These are phyloP conservation scores for Coturnix japonica DNA, from an alignment of 2,113 vertebrate species.

Conservation along the genomic window DNA sequence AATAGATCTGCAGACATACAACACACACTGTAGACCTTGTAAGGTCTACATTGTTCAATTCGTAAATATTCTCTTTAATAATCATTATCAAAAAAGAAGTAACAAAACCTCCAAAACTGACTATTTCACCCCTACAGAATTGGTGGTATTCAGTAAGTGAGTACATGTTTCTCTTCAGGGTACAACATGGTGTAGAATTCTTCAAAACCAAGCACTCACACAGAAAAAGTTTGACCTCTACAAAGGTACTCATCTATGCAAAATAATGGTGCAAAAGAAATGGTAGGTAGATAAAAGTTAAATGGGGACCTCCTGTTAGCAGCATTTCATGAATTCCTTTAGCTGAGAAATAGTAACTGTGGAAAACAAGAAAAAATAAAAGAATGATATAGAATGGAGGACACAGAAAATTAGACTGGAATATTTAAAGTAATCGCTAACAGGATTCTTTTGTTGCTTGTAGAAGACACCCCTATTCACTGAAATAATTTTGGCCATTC, in stretches of 20 bases:
- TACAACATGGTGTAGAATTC: not conserved
- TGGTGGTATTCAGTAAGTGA: not conserved
- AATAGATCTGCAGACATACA: too few relatives aligned
- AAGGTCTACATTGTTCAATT: not conserved
- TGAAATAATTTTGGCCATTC: not conserved
- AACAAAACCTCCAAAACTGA: not conserved
- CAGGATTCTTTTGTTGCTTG: not conserved
- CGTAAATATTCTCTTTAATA: not conserved
- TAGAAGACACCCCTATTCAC: not conserved
- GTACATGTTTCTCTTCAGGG: not conserved
- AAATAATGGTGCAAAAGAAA: not conserved
- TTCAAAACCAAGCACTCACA: not conserved
- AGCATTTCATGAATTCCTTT: not conserved
- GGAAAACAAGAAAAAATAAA: not conserved
- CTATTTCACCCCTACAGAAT: not conserved
- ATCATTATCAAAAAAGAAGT: not conserved
- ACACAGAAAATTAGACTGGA: not conserved
- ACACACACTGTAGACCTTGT: not conserved
- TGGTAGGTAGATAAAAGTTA: not conserved
- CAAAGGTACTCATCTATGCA: not conserved
- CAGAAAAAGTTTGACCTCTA: not conserved
- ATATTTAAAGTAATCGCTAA: not conserved
- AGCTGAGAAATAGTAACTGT: not conserved
- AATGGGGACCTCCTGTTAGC: not conserved
- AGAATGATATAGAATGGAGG: not conserved